Evolutionary conservation across 2,797 vertebrate species (phyloP), one percentile per base, ranked within the genome.

Genomic region (Percopsis omiscomaycus): DNA sequence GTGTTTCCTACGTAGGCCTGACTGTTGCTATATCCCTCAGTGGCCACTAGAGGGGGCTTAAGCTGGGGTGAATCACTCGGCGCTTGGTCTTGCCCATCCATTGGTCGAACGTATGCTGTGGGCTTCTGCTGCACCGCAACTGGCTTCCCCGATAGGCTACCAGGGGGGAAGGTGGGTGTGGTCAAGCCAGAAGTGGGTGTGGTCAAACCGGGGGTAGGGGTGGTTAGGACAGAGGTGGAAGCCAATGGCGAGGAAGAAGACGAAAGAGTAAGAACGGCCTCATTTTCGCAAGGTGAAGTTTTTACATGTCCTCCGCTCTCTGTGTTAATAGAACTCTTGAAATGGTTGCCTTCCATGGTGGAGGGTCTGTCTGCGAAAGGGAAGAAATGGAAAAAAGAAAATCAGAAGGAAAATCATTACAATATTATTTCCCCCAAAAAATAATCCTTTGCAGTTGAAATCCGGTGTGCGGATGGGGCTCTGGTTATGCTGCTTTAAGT

Each of bases 11-110:
- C 94, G 30, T 94, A 97, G 3, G 93, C 42, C 50, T 94, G 94
- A 28, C 68, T 69, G 84, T 88, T 94, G 83, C 90, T 94, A 87
- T 95, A 98, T 65, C 92, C 93, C 84, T 94, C 96, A 49, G 94
- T 92, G 51, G 93, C 93, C 90, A 92, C 95, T 78, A 90, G 86
- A 0, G 89, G 93, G 73, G 94, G 94, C 68, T 98, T 97, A 50
- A 98, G 92, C 84, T 96, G 93, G 3, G 96, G 94, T 0, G 95
- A 96, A 82, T 95, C 93, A 69, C 93, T 95, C 0, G 94, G 93
- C 1, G 93, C 92, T 85, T 96, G 95, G 84, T 96, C 96, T 86
- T 96, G 95, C 56, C 96, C 96, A 0, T 97, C 95, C 95, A 97
- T 97, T 8, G 95, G 95, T 56, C 95, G 92, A 29, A 98, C 96